Evolutionary conservation across 2,888 invertebrate species (phyloP).

Genomic region (Byasa hedistus): DNA sequence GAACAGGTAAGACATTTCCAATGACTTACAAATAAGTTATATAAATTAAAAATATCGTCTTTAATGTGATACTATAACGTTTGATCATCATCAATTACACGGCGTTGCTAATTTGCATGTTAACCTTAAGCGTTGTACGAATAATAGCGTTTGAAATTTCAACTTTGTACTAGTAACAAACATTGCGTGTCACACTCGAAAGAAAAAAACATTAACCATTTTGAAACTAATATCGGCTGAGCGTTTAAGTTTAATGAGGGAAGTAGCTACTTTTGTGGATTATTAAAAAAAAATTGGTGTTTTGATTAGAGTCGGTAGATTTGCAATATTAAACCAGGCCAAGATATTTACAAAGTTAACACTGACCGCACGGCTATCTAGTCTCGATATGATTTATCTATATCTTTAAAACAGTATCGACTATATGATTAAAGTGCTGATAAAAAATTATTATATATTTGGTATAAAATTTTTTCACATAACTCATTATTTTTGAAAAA

Average conservation of each 20-base stretch:
- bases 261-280: background rate
- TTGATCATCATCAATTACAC: too few relatives aligned
- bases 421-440: too few relatives aligned
- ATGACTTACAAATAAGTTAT: too few relatives aligned
- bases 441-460: too few relatives aligned
- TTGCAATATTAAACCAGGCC: conserved; percentile 14
- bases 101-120: too few relatives aligned
- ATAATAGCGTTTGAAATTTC: conserved; percentile 9
- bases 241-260: conserved; percentile 8
- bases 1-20: conserved; percentile 17
- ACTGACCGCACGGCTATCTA: background rate
- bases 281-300: background rate
- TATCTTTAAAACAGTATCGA: too few relatives aligned
- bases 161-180: conserved; percentile 3
- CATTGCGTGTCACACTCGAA: conserved; percentile 13
- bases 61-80: too few relatives aligned
- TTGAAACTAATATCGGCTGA: conserved; percentile 16
- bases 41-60: too few relatives aligned
- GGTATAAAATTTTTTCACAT: too few relatives aligned
- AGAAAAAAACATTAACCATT: conserved; percentile 7
- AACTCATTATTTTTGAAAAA: too few relatives aligned
- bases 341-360: background rate
- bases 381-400: too few relatives aligned
- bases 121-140: background rate
- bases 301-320: background rate